Percentiles rank a stretch among this genome's conserved stretches.
Evolutionary conservation across 2,113 vertebrate species (phyloP).

Genomic region (Neopipo cinnamomea): DNA sequence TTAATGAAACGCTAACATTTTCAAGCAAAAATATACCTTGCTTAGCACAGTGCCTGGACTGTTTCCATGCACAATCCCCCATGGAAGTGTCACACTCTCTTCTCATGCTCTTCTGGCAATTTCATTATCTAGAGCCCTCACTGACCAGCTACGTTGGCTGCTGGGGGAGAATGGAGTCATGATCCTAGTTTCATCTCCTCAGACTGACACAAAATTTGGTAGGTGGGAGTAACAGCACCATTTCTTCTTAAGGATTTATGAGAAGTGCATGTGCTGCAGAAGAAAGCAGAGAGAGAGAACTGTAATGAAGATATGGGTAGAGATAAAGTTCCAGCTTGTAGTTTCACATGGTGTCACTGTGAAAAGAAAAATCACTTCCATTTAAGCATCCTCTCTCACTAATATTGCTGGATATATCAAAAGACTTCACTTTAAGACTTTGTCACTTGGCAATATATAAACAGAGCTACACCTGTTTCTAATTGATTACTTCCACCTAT

Average conservation of each 20-base stretch:
- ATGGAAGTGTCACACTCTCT: not conserved
- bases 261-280: not conserved
- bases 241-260: not conserved
- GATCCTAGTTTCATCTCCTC: not conserved
- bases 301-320: not conserved
- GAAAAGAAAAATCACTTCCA: not conserved
- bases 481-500: not conserved
- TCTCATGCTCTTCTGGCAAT: not conserved
- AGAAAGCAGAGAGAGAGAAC: not conserved
- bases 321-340: not conserved
- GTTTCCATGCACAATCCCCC: not conserved
- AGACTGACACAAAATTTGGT: not conserved
- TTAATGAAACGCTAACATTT: not conserved
- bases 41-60: not conserved
- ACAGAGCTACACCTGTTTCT: not conserved
- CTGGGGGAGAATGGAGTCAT: not conserved
- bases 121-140: not conserved
- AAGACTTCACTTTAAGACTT: not conserved
- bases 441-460: not conserved
- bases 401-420: not conserved
- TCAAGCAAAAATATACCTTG: not conserved
- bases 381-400: not conserved
- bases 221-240: not conserved
- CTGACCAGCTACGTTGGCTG: not conserved
- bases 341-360: not conserved